Base-by-base conservation (phyloP, 1,140 invertebrate genomes). In the Ylistrum balloti region DNA sequence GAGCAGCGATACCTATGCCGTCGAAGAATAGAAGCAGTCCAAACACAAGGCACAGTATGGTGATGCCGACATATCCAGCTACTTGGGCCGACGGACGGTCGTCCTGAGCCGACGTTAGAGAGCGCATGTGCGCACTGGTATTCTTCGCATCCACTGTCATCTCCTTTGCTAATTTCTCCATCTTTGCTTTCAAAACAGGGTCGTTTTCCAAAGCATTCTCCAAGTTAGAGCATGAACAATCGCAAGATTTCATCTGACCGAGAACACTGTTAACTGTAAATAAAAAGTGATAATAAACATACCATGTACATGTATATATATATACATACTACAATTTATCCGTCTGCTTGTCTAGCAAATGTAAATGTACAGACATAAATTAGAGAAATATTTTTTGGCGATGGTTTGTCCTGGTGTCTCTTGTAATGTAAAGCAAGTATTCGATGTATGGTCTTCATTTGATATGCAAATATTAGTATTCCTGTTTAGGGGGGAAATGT, bases 51-150 rank as follows among this genome's bases (percentile, higher is more conserved):
- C 34, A 13, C 9, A 91, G 86, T 35, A 89, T 86, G 2, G 86
- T 22, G 2, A 91, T 48, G 2, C 91, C 91, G 13, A 91, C 33
- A 34, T 88, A 91, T 22, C 91, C 91, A 22, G 88, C 86, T 3
- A 85, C 88, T 56, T 91, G 85, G 33, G 91, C 91, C 13, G 91
- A 91, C 22, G 91, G 91, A 33, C 91, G 34, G 33, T 85, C 38
- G 35, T 91, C 91, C 20, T 33, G 22, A 9, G 86, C 91, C 9
- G 88, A 89, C 34, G 87, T 48, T 10, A 91, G 90, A 20, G 88
- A 86, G 17, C 90, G 88, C 17, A 74, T 28, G 35, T 90, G 90
- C 11, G 90, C 56, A 41, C 74, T 90, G 15, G 90, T 90, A 86
- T 74, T 88, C 33, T 85, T 85, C n/a, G 56, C 48, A 88, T 90